phyloP scores from a whole-genome alignment of 2,797 vertebrate species.

The Emydoidea blandingii region DNA sequence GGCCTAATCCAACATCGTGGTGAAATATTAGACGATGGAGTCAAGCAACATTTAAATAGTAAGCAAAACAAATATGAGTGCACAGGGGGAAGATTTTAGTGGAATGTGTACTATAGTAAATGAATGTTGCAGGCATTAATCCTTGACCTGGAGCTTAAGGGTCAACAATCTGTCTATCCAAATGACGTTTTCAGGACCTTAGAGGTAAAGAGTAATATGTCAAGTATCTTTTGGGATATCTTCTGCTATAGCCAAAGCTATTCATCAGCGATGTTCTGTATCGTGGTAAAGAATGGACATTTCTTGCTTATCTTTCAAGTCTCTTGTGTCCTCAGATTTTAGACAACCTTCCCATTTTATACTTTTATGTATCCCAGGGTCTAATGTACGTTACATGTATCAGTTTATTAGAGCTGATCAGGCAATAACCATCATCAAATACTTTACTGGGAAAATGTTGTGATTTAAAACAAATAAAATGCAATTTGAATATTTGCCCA shows the following conservation, averaged over 20 bases:
- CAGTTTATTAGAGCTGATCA: neutral
- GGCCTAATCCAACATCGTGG: neutral
- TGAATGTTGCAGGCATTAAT: neutral
- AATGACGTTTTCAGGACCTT: neutral
- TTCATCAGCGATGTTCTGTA: neutral
- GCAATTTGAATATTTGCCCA: neutral
- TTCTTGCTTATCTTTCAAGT: neutral
- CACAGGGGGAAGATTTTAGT: neutral
- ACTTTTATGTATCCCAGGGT: neutral
- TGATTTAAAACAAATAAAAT: neutral
- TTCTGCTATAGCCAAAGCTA: neutral
- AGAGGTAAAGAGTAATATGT: neutral
- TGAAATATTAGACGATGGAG: neutral
- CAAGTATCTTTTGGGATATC: neutral
- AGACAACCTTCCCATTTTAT: neutral
- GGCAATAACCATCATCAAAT: neutral
- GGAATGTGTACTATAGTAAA: accelerated
- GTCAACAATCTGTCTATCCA: neutral
- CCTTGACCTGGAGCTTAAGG: neutral
- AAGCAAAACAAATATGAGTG: neutral
- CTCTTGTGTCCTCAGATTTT: neutral
- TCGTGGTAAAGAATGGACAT: neutral
- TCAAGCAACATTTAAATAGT: neutral
- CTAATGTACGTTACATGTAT: neutral
- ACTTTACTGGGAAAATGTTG: neutral